A percentile compares a stretch with the other conserved stretches of the same genome.
These are phyloP conservation scores for Pristionchus pacificus DNA, from an alignment of 1,140 invertebrate species.

Conservation along the genomic window DNA sequence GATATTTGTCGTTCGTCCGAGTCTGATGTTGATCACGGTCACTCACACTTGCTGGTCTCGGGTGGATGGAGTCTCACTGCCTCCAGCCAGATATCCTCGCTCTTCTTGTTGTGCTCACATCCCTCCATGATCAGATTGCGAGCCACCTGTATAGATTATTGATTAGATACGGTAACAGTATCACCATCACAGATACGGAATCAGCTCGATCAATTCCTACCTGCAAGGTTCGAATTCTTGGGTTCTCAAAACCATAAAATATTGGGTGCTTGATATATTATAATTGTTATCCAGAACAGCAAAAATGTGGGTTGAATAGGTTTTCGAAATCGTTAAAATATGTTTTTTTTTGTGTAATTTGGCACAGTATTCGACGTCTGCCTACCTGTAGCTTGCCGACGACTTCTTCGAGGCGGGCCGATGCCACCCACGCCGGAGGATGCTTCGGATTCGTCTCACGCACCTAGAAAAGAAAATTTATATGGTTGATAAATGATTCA, in stretches of 20 bases:
- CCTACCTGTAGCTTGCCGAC: slow-evolving; percentile 86
- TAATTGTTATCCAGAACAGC: too few species aligned
- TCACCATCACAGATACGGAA: too few species aligned
- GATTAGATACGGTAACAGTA: too few species aligned
- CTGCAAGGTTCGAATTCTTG: too few species aligned
- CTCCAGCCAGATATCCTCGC: slow-evolving; percentile 96
- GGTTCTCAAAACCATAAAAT: too few species aligned
- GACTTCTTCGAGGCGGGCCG: slow-evolving; percentile 94
- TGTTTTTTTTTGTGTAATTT: too few species aligned
- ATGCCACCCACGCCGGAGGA: slow-evolving; percentile 98
- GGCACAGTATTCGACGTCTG: not conserved
- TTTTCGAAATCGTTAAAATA: too few species aligned
- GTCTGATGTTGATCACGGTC: too few species aligned
- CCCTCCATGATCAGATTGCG: slow-evolving; percentile 95
- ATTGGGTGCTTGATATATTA: too few species aligned
- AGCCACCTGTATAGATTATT: slow-evolving; percentile 66
- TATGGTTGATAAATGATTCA: not conserved
- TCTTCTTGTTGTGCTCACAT: slow-evolving; percentile 82
- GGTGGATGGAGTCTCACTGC: slow-evolving; percentile 82
- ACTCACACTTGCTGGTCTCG: slow-evolving; percentile 74
- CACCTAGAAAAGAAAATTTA: slow-evolving; percentile 58
- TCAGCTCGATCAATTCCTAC: too few species aligned
- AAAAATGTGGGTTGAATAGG: too few species aligned
- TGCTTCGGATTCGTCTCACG: slow-evolving; percentile 98
- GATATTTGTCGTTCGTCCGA: too few species aligned